Conservation (phyloP, 2,888 invertebrate genomes). For the Torymus aiolomorphi region DNA sequence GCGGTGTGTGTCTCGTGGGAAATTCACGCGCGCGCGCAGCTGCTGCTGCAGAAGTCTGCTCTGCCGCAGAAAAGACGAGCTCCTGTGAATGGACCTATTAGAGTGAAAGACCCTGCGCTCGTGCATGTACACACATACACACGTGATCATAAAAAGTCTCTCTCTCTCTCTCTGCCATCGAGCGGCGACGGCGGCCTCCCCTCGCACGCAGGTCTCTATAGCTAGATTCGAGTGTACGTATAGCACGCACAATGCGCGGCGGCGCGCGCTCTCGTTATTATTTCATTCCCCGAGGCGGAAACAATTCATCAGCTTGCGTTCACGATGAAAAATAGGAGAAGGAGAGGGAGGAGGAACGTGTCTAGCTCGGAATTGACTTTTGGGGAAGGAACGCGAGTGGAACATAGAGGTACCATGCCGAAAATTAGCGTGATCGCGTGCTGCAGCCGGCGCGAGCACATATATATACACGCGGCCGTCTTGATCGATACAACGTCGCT, state of each 20-base stretch:
- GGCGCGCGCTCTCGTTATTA: neutral
- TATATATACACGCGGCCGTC: neutral
- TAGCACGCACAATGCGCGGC: conserved; percentile 16
- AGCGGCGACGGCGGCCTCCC: neutral
- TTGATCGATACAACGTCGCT: conserved; percentile 26
- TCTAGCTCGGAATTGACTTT: no score
- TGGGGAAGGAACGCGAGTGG: no score
- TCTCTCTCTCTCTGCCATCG: neutral
- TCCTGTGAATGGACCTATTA: conserved; percentile 46
- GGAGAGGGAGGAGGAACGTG: no score
- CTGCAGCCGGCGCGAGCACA: no score
- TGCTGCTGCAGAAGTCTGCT: conserved; percentile 27
- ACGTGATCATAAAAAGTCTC: conserved; percentile 19
- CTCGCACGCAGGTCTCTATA: neutral
- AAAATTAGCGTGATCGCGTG: conserved; percentile 7
- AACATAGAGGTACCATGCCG: neutral
- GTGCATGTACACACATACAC: conserved; percentile 3
- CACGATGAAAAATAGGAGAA: neutral
- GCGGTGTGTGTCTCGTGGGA: conserved; percentile 51
- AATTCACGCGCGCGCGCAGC: conserved; percentile 41
- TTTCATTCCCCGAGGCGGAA: conserved; percentile 17
- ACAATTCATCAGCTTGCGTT: conserved; percentile 10
- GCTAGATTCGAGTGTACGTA: neutral
- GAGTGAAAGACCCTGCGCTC: conserved; percentile 26
- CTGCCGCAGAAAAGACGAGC: conserved; percentile 33